Conservation (phyloP, 2,113 vertebrate species). For the Uria aalge region DNA sequence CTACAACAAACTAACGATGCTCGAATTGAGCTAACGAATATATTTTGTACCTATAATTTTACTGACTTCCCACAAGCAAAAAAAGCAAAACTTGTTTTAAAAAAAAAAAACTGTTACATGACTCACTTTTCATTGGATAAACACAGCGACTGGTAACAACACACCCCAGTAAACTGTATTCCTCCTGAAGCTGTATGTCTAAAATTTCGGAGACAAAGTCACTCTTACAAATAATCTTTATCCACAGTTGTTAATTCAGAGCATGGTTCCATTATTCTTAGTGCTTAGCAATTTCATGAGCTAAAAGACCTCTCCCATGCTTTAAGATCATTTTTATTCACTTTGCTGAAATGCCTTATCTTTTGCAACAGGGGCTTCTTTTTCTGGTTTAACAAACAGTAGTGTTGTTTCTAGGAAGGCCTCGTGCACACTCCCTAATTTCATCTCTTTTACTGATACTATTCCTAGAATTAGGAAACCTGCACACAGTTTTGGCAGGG, state of each 20-base stretch:
- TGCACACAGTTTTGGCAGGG: neutral
- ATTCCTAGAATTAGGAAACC: slow-evolving; percentile 35
- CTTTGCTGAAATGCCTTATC: slow-evolving; percentile 24
- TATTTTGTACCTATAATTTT: neutral
- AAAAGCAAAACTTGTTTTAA: neutral
- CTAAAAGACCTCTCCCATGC: neutral
- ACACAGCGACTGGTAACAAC: neutral
- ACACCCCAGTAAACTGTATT: neutral
- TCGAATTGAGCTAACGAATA: neutral
- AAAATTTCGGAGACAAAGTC: neutral
- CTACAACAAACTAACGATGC: neutral
- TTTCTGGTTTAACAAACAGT: neutral
- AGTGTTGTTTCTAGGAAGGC: slow-evolving; percentile 39
- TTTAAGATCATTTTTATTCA: neutral
- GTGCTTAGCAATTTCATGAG: neutral
- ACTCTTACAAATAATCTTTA: neutral
- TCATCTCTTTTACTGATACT: neutral
- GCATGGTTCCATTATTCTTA: neutral
- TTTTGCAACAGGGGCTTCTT: neutral
- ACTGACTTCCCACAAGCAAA: neutral
- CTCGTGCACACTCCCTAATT: neutral
- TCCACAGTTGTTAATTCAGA: neutral
- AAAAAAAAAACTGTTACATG: neutral
- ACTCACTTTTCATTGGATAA: neutral
- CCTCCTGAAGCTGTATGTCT: neutral